phyloP scores from a whole-genome alignment of 64 coral and sea anemone genomes.

The Astreopora myriophthalma region DNA sequence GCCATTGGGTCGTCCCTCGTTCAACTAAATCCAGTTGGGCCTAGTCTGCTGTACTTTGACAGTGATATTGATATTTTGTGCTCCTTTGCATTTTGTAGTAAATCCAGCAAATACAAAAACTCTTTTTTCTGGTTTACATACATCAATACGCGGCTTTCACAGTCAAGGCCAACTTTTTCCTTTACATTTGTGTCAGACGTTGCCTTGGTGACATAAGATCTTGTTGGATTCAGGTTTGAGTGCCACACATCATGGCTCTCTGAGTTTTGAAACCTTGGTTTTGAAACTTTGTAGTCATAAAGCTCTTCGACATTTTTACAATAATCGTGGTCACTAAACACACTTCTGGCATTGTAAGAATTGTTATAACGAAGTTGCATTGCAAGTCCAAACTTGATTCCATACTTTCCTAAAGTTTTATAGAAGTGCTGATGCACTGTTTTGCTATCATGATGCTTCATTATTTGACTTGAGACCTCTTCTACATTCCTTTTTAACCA shows the following conservation, averaged over 20 bases:
- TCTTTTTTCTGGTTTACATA: conserved; percentile 1
- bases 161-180: neutral
- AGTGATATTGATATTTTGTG: conserved; percentile 24
- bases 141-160: neutral
- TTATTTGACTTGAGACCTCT: neutral
- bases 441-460: neutral
- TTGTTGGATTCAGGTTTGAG: neutral
- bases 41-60: conserved; percentile 13
- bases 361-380: conserved; percentile 22
- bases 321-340: conserved; percentile 35
- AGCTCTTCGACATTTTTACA: conserved; percentile 2
- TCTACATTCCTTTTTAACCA: too few relatives aligned
- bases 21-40: conserved; percentile 18
- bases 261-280: neutral
- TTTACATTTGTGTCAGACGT: neutral
- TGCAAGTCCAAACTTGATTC: conserved; percentile 24
- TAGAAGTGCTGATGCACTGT: conserved; percentile 9
- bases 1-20: conserved; percentile 6
- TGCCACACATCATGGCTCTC: conserved; percentile 1
- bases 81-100: conserved; percentile 16
- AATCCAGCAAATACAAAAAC: neutral
- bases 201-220: neutral
- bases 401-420: conserved; percentile 42
- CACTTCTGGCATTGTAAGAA: neutral
- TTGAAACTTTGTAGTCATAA: too few relatives aligned